Conservation (phyloP, 2,888 invertebrate species). For the Beris chalybata region DNA sequence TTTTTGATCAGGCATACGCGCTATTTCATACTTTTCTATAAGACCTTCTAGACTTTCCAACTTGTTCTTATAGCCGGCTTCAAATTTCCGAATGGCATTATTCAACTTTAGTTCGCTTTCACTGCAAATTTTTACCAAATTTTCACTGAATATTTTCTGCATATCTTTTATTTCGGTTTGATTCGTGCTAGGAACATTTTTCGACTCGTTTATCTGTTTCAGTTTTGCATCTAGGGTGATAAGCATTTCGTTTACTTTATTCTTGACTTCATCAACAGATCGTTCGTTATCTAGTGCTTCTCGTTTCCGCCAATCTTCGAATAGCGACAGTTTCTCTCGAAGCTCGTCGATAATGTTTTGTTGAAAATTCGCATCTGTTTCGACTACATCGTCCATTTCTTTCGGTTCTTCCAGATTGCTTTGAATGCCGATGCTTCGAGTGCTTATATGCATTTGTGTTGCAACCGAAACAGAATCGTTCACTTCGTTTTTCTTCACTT, state of each 20-base stretch:
- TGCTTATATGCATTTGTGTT: conserved; percentile 25
- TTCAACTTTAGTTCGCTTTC: conserved; percentile 35
- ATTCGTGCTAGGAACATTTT: conserved; percentile 1
- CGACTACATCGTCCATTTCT: conserved; percentile 37
- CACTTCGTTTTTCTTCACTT: conserved; percentile 9
- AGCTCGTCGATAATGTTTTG: conserved; percentile 24
- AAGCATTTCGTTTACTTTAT: conserved; percentile 31
- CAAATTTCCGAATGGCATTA: conserved; percentile 34
- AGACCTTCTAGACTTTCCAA: conserved; percentile 25
- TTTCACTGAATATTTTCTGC: conserved; percentile 28
- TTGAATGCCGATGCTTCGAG: conserved; percentile 37
- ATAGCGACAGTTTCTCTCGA: conserved; percentile 20
- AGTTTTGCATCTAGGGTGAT: conserved; percentile 15
- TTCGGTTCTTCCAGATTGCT: conserved; percentile 40
- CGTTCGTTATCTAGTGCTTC: conserved; percentile 23
- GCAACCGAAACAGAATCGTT: not conserved
- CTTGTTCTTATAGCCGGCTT: conserved; percentile 35
- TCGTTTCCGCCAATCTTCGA: conserved; percentile 28
- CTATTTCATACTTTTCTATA: conserved; percentile 39
- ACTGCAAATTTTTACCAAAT: conserved; percentile 27
- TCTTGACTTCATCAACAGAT: conserved; percentile 32
- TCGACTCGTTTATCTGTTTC: not conserved
- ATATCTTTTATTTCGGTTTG: conserved; percentile 30
- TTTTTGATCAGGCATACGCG: no score
- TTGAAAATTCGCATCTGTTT: not conserved